Evolutionary conservation across 30 jellyfish, hydroid and myxozoan species (phyloP), one percentile per base, ranked within the genome.

Genomic region (Hydractinia symbiolongicarpus): DNA sequence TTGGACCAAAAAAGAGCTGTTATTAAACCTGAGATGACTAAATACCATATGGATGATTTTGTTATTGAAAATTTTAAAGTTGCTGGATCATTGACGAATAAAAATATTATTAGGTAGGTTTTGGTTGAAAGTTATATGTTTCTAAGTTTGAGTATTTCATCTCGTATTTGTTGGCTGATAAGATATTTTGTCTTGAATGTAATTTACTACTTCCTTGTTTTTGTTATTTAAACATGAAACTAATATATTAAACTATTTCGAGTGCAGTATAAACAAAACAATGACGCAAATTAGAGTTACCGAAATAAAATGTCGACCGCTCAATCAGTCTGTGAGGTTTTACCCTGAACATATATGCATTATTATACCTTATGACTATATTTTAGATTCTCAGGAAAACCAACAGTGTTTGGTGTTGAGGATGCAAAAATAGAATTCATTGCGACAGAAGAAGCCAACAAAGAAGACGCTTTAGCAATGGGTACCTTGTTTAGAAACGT

Each of bases 31-130:
- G 87, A 79, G 40, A 64, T 79, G 54, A 8, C 73, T 9, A 79
- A 79, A 67, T 66, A 79, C 66, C 87, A 79, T 79, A 53, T 79
- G 69, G 87, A 79, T 30, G 87, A 79, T 79, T 79, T 79, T 79
- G 87, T 79, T 14, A 79, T 79, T 20, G 87, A 79, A 61, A 83
- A 79, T 79, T 79, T 79, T 52, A 62, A 66, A 79, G 87, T 79
- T 21, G 52, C 83, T 9, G 87, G 87, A 9, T 30, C 69, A 1
- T 60, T 79, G 21, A 53, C 83, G 8, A 79, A 66, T 10, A 79
- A 68, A 57, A 79, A 79, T 52, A 30, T 66, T 60, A 79, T 79
- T 4, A 79, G 87, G 87, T 79, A 79, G 44, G 61, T 0, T 51
- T 64, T 16, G 3, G 44, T 30, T 30, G 2, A 30, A 30, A 30